Evolutionary conservation across 1,140 invertebrate genomes (phyloP), one percentile per base, ranked within the genome.

Genomic region (Diabrotica virgifera): DNA sequence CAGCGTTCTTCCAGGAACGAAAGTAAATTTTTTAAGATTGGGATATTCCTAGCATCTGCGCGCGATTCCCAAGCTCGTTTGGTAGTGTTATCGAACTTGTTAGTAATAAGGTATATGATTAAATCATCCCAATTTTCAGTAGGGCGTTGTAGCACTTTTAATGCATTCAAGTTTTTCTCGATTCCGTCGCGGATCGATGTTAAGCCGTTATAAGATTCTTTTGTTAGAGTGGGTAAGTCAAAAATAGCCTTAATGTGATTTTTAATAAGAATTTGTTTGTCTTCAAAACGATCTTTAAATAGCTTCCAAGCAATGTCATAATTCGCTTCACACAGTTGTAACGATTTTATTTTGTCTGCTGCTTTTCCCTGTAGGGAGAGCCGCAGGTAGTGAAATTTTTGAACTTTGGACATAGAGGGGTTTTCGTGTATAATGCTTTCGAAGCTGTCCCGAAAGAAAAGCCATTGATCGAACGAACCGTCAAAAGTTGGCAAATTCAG

Each of bases 391-490:
- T n/a, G n/a, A n/a, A n/a, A n/a, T n/a, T n/a, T n/a, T 55, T 77
- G 67, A 13, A 75, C 69, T 10, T 71, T 52, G 14, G 55, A 54
- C 5, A 76, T 52, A 11, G 51, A 14, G 5, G 9, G 24, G 58
- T 72, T 74, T 5, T 73, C 62, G 65, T 78, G 71, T 46, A 78
- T 75, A 7, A 76, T 36, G 7, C 74, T 66, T 12, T 52, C 52
- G 60, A 76, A 79, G 12, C 69, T 74, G 59, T 77, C 74, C 46
- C 66, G 62, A 66, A 78, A 79, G 36, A 69, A 60, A 38, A 75
- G 55, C 77, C 73, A 78, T 24, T 76, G 60, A 52, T 70, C 61
- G 63, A 68, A 72, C 52, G 58, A 57, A 3, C 76, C 74, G 56
- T 72, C 66, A 65, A 77, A 78, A 46, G 66, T 67, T 36, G 71